A percentile compares a stretch with the other conserved stretches of the same genome.
phyloP scores from a whole-genome alignment of 2,797 vertebrate genomes.

The Clamator glandarius region DNA sequence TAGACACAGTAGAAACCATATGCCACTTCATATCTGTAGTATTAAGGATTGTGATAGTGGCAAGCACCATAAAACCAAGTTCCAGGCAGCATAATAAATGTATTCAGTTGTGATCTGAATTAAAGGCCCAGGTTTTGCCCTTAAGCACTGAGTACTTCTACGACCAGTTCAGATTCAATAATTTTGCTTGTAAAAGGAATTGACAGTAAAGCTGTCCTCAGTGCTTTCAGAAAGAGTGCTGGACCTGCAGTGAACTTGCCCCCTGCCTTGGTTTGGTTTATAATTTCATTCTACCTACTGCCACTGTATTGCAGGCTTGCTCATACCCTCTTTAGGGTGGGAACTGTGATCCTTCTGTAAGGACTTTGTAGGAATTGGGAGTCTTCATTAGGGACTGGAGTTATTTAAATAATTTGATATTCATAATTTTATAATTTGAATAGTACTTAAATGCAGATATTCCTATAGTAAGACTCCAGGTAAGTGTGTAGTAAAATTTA shows the following conservation, averaged over 20 bases:
- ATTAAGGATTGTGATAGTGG: neutral
- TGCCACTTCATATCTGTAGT: neutral
- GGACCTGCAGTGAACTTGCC: neutral
- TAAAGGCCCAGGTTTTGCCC: neutral
- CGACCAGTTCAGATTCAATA: neutral
- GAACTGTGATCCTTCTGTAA: neutral
- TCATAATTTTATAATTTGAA: neutral
- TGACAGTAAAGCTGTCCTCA: neutral
- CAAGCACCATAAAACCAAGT: rapidly evolving
- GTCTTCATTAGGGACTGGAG: neutral
- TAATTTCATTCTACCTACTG: neutral
- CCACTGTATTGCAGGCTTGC: neutral
- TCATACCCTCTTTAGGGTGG: neutral
- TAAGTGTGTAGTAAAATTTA: neutral
- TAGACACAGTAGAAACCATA: neutral
- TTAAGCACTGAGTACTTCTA: neutral
- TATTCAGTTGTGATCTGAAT: neutral
- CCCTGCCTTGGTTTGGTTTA: neutral
- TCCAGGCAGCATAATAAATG: neutral
- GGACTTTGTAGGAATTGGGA: neutral
- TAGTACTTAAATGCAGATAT: neutral
- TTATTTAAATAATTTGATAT: neutral
- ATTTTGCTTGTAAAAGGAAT: neutral
- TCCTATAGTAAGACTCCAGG: neutral
- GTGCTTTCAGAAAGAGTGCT: neutral